A percentile compares a stretch with the other conserved stretches of the same genome.
Evolutionary conservation across 2,888 invertebrate genomes (phyloP).

Genomic region (Leucophenga maculata): DNA sequence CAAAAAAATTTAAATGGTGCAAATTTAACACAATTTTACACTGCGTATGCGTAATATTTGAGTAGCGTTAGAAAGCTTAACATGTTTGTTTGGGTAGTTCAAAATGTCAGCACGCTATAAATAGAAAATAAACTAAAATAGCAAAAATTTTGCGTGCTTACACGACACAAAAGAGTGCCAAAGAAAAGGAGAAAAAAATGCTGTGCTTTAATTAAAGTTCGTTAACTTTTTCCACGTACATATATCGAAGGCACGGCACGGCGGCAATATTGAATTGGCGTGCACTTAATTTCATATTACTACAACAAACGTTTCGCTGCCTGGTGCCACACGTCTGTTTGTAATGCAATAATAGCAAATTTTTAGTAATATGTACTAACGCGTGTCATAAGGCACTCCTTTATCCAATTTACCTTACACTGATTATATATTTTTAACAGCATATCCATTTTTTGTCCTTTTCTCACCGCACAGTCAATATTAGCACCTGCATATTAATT

Average conservation of each 20-base stretch:
- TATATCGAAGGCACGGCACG: background rate
- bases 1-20: too few species aligned
- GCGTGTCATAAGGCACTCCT: too few species aligned
- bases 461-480: background rate
- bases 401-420: background rate
- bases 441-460: too few species aligned
- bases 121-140: background rate
- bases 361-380: too few species aligned
- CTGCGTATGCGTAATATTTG: constrained; percentile 2
- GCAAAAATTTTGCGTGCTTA: background rate
- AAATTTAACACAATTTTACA: background rate
- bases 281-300: background rate
- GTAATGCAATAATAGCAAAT: too few species aligned
- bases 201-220: constrained; percentile 1
- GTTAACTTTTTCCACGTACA: background rate
- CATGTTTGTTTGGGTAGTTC: background rate
- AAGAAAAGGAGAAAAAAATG: too few species aligned
- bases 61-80: background rate
- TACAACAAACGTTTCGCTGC: background rate
- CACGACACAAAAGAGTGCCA: too few species aligned
- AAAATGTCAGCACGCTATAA: background rate
- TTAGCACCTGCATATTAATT: background rate
- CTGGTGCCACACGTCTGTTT: background rate
- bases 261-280: background rate
- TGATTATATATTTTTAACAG: too few species aligned